Evolutionary conservation across 2,888 invertebrate species (phyloP), one percentile per base, ranked within the genome.

Genomic region (Oscheius onirici): DNA sequence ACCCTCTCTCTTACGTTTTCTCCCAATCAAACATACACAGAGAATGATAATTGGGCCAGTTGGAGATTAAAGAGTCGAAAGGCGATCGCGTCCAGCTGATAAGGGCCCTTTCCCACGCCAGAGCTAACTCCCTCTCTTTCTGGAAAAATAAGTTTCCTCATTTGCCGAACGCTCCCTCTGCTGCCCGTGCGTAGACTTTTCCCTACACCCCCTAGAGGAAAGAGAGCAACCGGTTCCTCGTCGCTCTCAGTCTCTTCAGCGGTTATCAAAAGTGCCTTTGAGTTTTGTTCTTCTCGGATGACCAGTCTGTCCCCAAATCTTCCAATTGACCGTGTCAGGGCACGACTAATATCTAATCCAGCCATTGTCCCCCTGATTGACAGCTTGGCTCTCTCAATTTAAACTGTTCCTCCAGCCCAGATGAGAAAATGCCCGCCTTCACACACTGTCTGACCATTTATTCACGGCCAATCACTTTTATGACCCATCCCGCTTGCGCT

Each of bases 161-260:
- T 22, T 22, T 49, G 49, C 49, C 20, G 49, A 10, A 15, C 8
- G 20, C 49, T 49, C 49, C 17, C 22, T 49, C 22, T 49, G 20
- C 20, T 17, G 17, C 10, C 49, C 20, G 49, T n/a, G n/a, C n/a
- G n/a, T n/a, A n/a, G n/a, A n/a, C 26, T 26, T 55, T 17, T 46
- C 46, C 20, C 13, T 46, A 3, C 46, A 20, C 3, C 46, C 20
- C n/a, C n/a, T 20, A 17, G 46, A 20, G 46, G n/a, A 17, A 46
- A 55, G 54, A 55, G 54, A 55, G 54, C 54, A 26, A 55, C 54
- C 54, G 54, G 54, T 55, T 55, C 54, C 34, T 46, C 46, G n/a
- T 17, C 46, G n/a, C 46, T 20, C 20, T 20, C n/a, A 24, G 58
- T 34, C 58, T 58, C 41, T 34, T 34, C 34, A 34, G 34, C 34